Evolutionary conservation across 2,113 vertebrate species (phyloP), one percentile per base, ranked within the genome.

Genomic region (Hyperopisus bebe): DNA sequence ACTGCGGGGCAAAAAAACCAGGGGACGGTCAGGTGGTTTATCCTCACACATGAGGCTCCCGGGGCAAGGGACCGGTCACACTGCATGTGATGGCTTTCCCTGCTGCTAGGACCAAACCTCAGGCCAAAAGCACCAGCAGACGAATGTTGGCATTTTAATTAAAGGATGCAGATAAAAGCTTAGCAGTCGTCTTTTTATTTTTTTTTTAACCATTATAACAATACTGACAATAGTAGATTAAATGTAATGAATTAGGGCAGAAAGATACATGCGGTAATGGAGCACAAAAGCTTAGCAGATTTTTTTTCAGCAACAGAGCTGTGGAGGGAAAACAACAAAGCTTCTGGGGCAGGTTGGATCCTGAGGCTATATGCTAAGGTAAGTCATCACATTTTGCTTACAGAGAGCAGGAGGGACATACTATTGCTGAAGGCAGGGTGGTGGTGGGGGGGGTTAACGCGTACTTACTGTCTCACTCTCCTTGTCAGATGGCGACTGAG

Each of bases 401-500:
- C n/a, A 46, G 90, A 90, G 91, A 91, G 84, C 48, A 87, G 48
- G 87, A 50, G 88, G 91, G 27, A 47, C 10, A 31, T 58, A 7
- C n/a, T 42, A 8, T 6, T 24, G 17, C 86, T 24, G 31, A 10
- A 19, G 35, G 7, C 13, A 2, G 51, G 13, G 2, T 27, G 39
- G 17, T 46, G 6, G 55, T 58, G 0, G 35, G 17, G 42, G 1
- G 66, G 31, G 2, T 27, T 11, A 24, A 27, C 10, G 53, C 13
- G 89, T 91, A 98, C 97, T 97, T 96, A 99, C 98, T 94, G 97
- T 97, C 95, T 98, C 96, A 58, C 96, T 97, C 94, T 98, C 97
- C 92, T 96, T 97, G 92, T 98, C 97, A 55, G 97, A 98, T 95
- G 96, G 95, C 86, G 95, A 94, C 94, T 95, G 97, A 94, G 97